These are phyloP conservation scores for Lamellibrachia columna DNA, from an alignment of 2,888 invertebrate genomes.

Conservation along the genomic window DNA sequence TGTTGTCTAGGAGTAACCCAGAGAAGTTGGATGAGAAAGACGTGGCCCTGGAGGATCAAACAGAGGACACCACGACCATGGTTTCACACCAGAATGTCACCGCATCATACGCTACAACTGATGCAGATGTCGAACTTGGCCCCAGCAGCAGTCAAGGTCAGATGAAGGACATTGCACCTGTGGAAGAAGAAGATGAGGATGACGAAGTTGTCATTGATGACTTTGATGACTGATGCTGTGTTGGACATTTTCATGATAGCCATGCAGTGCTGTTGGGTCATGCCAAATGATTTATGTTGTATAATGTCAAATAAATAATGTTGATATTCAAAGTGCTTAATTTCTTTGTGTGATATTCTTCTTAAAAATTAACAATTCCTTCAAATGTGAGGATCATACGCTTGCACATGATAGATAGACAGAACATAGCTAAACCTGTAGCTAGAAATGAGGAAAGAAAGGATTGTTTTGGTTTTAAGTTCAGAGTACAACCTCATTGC, in stretches of 20 bases:
- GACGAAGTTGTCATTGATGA: slow-evolving; percentile 29
- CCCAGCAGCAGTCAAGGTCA: slow-evolving; percentile 9
- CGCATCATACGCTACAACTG: neutral
- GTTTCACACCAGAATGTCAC: neutral
- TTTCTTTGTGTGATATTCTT: neutral
- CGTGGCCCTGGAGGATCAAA: slow-evolving; percentile 18
- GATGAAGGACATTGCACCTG: slow-evolving; percentile 20
- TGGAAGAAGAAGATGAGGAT: slow-evolving; percentile 18
- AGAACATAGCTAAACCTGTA: too few relatives aligned
- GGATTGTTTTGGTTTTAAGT: too few relatives aligned
- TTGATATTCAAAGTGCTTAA: neutral
- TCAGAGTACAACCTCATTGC: too few relatives aligned
- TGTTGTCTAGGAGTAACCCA: neutral
- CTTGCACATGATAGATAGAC: too few relatives aligned
- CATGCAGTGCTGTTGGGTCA: neutral
- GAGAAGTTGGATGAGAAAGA: slow-evolving; percentile 35
- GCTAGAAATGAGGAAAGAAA: too few relatives aligned
- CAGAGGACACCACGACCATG: slow-evolving; percentile 1
- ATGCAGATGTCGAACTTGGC: slow-evolving; percentile 20
- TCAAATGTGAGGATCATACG: too few relatives aligned
- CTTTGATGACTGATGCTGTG: slow-evolving; percentile 25
- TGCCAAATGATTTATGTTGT: neutral
- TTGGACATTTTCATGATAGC: neutral
- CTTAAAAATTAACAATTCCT: neutral
- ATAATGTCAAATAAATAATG: neutral